These are phyloP conservation scores for Pseudochromis fuscus DNA, from an alignment of 2,797 vertebrate genomes.

Conservation along the genomic window DNA sequence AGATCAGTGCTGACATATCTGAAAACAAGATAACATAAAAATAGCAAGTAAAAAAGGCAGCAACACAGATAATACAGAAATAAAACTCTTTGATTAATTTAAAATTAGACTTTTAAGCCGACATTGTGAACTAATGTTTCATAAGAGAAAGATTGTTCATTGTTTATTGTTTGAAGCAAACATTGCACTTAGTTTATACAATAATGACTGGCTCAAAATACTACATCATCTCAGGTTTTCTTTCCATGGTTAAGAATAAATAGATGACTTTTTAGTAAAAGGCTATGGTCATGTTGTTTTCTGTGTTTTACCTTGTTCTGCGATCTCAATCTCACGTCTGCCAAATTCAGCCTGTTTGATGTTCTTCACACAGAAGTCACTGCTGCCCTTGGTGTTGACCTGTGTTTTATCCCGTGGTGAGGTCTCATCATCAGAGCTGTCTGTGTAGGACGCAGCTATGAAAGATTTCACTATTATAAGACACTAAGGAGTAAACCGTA, in stretches of 20 bases:
- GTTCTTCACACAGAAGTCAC: conserved; percentile 97
- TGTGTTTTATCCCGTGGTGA: conserved; percentile 95
- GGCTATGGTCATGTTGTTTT: background rate
- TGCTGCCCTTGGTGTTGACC: conserved; percentile 93
- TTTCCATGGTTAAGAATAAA: too few relatives aligned
- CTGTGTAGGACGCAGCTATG: conserved; percentile 93
- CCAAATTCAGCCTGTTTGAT: conserved; percentile 97
- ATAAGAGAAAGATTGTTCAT: too few relatives aligned
- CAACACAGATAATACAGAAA: background rate
- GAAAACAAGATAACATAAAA: conserved; percentile 46
- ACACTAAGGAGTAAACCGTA: background rate
- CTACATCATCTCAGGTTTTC: too few relatives aligned
- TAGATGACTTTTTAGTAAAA: background rate
- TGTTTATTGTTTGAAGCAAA: too few relatives aligned
- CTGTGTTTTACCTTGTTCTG: conserved; percentile 89
- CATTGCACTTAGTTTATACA: too few relatives aligned
- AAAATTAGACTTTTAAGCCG: too few relatives aligned
- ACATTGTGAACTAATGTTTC: too few relatives aligned
- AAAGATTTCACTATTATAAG: conserved; percentile 16
- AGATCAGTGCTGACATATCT: conserved; percentile 96
- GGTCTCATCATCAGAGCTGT: conserved; percentile 95
- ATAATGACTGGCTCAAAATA: too few relatives aligned
- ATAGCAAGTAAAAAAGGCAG: conserved; percentile 18
- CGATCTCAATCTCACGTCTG: conserved; percentile 95
- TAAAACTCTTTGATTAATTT: too few relatives aligned